Conservation (phyloP, 2,888 invertebrate genomes). For the Andricus quercusramuli region DNA sequence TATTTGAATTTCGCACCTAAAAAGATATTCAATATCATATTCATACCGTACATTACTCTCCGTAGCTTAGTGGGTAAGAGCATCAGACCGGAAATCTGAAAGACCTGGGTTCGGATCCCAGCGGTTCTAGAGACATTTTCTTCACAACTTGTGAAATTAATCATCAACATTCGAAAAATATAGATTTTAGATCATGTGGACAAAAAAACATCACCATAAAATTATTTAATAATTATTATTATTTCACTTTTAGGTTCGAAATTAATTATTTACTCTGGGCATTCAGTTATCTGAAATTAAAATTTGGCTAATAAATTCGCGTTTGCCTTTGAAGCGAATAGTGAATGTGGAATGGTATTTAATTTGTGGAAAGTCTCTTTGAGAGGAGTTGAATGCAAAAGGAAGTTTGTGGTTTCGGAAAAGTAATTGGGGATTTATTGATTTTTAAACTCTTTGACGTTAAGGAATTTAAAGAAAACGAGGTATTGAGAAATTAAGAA, state of each 20-base stretch:
- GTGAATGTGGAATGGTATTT: background rate
- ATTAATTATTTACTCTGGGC: background rate
- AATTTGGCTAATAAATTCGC: conserved; percentile 1
- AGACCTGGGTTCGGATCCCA: too few species aligned
- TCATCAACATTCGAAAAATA: too few species aligned
- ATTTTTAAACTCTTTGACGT: background rate
- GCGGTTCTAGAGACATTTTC: too few species aligned
- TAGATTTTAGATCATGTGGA: too few species aligned
- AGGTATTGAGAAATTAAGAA: background rate
- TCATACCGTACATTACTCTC: too few species aligned
- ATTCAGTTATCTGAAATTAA: background rate
- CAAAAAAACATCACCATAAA: too few species aligned
- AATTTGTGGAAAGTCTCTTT: conserved; percentile 9
- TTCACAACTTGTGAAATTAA: too few species aligned
- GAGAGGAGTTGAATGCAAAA: background rate
- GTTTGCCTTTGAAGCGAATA: background rate
- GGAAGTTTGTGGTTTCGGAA: background rate
- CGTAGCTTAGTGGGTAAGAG: too few species aligned
- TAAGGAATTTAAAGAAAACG: background rate
- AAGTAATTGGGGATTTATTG: background rate
- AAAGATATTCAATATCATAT: too few species aligned
- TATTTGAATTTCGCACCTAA: too few species aligned
- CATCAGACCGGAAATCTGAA: too few species aligned
- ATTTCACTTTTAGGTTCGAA: background rate
- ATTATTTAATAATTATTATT: background rate